These are phyloP conservation scores for Xiphorhynchus erythropygius DNA, from an alignment of 2,797 vertebrate species.

Conservation along the genomic window DNA sequence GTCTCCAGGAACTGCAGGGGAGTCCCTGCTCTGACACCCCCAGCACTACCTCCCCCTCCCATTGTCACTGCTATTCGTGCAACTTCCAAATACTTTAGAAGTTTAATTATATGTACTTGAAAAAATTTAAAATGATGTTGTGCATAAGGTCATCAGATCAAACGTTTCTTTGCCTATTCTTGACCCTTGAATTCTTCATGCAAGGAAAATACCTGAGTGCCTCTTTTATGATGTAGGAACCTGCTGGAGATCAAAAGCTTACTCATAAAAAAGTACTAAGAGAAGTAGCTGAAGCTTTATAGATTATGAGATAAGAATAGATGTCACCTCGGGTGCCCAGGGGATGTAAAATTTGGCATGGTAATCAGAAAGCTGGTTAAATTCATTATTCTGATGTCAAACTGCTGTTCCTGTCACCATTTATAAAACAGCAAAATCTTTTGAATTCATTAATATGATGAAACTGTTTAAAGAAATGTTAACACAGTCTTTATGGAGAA, in stretches of 20 bases:
- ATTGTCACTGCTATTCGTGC: background rate
- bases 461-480: background rate
- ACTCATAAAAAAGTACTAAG: background rate
- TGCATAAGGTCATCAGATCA: background rate
- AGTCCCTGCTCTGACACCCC: background rate
- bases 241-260: background rate
- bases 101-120: background rate
- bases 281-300: background rate
- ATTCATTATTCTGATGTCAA: background rate
- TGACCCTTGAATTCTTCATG: background rate
- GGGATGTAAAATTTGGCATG: background rate
- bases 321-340: background rate
- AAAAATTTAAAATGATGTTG: background rate
- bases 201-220: background rate
- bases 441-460: background rate
- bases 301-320: background rate
- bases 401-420: background rate
- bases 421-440: background rate
- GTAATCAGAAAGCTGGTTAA: background rate
- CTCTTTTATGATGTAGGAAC: background rate
- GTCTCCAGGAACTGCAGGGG: background rate
- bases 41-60: background rate
- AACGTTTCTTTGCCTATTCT: background rate
- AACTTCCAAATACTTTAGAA: background rate
- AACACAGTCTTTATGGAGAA: background rate